phyloP scores from a whole-genome alignment of 2,113 vertebrate genomes.

The Gnathonemus longibarbis region DNA sequence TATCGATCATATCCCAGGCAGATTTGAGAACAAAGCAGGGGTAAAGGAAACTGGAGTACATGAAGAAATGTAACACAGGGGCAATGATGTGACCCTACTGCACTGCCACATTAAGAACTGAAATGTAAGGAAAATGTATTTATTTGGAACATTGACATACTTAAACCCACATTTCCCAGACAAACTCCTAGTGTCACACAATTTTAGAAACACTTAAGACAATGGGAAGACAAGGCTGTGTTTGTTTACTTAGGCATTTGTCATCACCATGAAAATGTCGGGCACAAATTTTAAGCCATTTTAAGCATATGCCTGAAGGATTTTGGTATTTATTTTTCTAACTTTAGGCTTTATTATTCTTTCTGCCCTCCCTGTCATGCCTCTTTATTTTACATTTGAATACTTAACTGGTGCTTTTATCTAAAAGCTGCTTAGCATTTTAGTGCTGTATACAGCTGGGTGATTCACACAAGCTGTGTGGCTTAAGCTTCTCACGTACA shows the following conservation, averaged over 20 bases:
- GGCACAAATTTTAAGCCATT: not conserved
- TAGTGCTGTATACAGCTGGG: not conserved
- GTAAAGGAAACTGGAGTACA: not conserved
- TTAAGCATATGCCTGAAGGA: not conserved
- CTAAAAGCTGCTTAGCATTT: not conserved
- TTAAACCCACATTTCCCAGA: not conserved
- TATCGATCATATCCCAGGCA: not conserved
- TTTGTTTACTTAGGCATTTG: not conserved
- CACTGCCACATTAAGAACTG: not conserved
- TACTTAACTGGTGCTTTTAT: not conserved
- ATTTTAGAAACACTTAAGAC: not conserved
- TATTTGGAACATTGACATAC: not conserved
- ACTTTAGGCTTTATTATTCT: not conserved
- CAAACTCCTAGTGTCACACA: not conserved
- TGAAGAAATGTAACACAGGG: not conserved
- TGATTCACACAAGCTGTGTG: not conserved
- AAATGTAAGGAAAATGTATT: not conserved
- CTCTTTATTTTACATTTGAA: not conserved
- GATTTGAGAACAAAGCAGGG: not conserved
- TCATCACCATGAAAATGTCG: not conserved
- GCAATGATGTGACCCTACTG: not conserved
- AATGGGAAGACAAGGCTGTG: not conserved
- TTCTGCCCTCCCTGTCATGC: not conserved
- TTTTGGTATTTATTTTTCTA: not conserved
- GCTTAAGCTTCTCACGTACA: not conserved